Evolutionary conservation across 2,797 vertebrate genomes (phyloP), one percentile per base, ranked within the genome.

Genomic region (Poecilia picta): DNA sequence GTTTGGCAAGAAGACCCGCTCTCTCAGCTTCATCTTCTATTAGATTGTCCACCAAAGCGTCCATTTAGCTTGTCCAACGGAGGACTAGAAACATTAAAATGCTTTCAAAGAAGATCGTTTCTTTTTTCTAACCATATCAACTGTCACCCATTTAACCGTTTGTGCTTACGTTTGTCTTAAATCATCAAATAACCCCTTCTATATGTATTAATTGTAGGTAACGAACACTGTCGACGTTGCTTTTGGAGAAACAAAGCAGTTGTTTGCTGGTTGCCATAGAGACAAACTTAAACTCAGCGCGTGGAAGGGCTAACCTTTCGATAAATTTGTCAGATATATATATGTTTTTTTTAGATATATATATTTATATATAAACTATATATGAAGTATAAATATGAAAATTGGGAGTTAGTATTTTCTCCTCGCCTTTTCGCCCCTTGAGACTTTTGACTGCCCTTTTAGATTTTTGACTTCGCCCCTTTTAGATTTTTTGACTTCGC

Each of bases 11-110:
- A 70, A 99, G 95, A 88, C 90, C 90, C 3, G 89, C 81, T 88
- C 70, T 96, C 79, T 98, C 97, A 80, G 94, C 92, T 92, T 98
- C 97, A 91, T 98, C 96, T 92, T 99, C 97, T 76, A 95, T 88
- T 2, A 97, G 91, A 86, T 93, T 95, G 90, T 99, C 97, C 77
- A 92, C 90, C 51, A 97, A 95, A 36, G 84, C 51, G 1, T 82
- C 72, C 71, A 81, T 81, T 43, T 13, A 47, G 23, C 70, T 72
- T 8, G 66, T 33, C 71, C 7, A 72, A 72, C 45, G 45, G 28
- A 33, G n/a, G 15, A 31, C 16, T 45, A 16, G n/a, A 16, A 47
- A 36, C 31, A 18, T 18, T 64, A 64, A 36, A 64, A 20, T 33
- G 6, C 16, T 64, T 36, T 47, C 43, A 72, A 31, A 72, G 28